Evolutionary conservation across 2,113 vertebrate genomes (phyloP).

Genomic region (Notarius quadriscutis): DNA sequence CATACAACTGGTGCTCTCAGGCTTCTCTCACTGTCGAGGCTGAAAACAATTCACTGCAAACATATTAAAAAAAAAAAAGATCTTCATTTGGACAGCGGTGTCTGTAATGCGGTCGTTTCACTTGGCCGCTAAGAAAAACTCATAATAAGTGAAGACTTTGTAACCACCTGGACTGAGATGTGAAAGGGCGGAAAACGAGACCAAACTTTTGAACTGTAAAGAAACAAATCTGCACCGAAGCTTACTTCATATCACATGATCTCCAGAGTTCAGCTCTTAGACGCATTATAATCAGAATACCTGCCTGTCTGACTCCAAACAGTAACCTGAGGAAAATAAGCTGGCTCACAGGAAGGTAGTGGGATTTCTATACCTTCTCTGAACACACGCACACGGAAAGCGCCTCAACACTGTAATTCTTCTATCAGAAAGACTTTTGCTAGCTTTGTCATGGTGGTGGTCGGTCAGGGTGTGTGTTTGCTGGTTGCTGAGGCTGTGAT

Average conservation of each 20-base stretch:
- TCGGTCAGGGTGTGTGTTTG: background rate
- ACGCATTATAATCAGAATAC: background rate
- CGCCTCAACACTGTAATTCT: slow-evolving; percentile 27
- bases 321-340: background rate
- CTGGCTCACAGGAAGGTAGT: background rate
- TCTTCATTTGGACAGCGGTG: background rate
- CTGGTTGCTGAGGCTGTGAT: slow-evolving; percentile 18
- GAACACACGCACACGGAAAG: background rate
- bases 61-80: background rate
- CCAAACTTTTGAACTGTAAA: background rate
- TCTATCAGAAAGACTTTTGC: slow-evolving; percentile 24
- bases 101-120: slow-evolving; percentile 36
- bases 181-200: background rate
- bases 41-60: background rate
- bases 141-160: background rate
- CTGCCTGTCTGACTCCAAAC: background rate
- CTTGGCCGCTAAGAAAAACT: background rate
- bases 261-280: background rate
- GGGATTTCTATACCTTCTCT: background rate
- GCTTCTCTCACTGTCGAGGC: background rate
- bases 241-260: background rate
- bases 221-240: background rate
- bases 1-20: slow-evolving; percentile 2
- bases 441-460: background rate
- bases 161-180: background rate